Conservation (phyloP, 2,113 vertebrate genomes). For the Erpornis zantholeuca region DNA sequence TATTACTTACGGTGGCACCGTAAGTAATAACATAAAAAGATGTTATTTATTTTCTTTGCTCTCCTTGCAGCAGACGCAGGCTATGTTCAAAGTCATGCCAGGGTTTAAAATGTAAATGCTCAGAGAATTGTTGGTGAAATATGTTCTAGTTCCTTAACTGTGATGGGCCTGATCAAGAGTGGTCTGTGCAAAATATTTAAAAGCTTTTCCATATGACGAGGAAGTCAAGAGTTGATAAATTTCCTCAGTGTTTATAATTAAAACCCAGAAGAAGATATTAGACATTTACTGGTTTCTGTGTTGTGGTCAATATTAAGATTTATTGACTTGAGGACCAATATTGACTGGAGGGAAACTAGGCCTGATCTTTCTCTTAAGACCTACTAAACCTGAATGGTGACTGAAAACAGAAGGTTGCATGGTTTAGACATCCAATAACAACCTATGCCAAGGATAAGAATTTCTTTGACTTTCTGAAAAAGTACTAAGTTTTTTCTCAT, state of each 20-base stretch:
- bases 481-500: not conserved
- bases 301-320: conserved; percentile 63
- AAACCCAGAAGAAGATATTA: conserved; percentile 62
- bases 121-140: not conserved
- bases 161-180: not conserved
- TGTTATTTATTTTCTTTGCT: conserved; percentile 13
- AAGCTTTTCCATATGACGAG: conserved; percentile 72
- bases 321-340: conserved; percentile 51
- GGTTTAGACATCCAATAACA: not conserved
- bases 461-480: not conserved
- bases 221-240: conserved; percentile 62
- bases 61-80: not conserved
- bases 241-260: conserved; percentile 66
- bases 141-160: not conserved
- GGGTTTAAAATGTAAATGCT: not conserved
- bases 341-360: not conserved
- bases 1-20: no score
- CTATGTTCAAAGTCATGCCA: not conserved
- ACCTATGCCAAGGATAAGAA: not conserved
- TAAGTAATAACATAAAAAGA: conserved; percentile 26
- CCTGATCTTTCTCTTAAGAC: conserved; percentile 5
- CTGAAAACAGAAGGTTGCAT: conserved; percentile 17
- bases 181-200: conserved; percentile 28
- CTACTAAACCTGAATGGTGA: conserved; percentile 12
- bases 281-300: conserved; percentile 54